Percentiles rank a stretch among this genome's conserved stretches.
Conservation (phyloP, 2,113 vertebrate species). For the Chunga burmeisteri region DNA sequence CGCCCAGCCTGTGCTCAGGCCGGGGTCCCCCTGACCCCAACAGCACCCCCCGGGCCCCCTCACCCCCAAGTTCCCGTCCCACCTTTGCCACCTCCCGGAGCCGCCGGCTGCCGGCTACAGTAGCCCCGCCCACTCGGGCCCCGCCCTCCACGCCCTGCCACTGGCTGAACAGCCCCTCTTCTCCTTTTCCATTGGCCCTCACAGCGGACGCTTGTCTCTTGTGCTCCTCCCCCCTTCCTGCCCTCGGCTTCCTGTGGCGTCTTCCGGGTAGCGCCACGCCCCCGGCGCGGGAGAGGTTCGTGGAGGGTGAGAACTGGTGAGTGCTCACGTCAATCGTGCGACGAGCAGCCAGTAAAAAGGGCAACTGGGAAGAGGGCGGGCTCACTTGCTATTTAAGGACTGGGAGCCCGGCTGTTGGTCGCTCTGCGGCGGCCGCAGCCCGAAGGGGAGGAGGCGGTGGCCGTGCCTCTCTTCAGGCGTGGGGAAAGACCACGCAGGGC, state of each 20-base stretch:
- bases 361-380: accelerated
- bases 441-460: neutral
- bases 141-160: neutral
- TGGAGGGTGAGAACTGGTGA: neutral
- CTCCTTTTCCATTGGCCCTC: neutral
- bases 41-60: neutral
- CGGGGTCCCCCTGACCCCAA: neutral
- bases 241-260: neutral
- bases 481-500: too few species aligned
- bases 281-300: neutral
- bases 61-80: accelerated
- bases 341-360: accelerated
- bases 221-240: neutral
- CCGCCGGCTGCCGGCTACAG: neutral
- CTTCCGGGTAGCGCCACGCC: neutral
- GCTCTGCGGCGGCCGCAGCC: neutral
- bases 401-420: accelerated
- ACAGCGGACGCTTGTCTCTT: accelerated
- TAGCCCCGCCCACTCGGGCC: neutral
- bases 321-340: accelerated
- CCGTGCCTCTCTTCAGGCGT: neutral
- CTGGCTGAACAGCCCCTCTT: accelerated
- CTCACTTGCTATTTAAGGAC: accelerated
- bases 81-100: neutral
- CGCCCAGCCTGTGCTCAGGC: neutral